These are phyloP conservation scores for Calyptomena viridis DNA, from an alignment of 2,113 vertebrate species.

Conservation along the genomic window DNA sequence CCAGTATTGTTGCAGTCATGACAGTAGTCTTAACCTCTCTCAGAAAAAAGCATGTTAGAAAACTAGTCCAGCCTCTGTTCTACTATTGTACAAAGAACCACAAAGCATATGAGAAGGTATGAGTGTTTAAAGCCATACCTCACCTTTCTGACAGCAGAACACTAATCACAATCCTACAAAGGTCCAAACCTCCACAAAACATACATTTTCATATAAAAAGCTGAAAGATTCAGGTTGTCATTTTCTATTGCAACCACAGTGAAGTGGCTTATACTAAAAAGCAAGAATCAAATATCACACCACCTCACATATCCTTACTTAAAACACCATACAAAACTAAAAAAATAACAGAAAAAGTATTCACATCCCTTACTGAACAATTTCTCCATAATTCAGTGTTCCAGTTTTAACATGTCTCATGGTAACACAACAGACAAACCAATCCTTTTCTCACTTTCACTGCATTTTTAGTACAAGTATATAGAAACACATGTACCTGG, in stretches of 20 bases:
- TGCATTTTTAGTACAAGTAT: neutral
- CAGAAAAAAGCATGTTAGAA: neutral
- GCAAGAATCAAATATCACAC: neutral
- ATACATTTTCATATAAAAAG: neutral
- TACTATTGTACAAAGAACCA: neutral
- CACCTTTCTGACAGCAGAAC: neutral
- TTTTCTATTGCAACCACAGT: neutral
- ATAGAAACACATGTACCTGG: slow-evolving; percentile 57
- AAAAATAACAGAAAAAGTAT: neutral
- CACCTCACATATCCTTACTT: neutral
- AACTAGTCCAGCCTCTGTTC: neutral
- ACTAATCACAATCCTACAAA: neutral
- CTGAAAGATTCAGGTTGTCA: neutral
- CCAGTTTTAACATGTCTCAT: neutral
- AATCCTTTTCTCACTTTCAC: neutral
- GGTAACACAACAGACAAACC: neutral
- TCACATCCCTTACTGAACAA: neutral
- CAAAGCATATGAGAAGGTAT: neutral
- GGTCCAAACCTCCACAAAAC: neutral
- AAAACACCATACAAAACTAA: neutral
- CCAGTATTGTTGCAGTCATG: neutral
- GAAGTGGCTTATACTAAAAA: neutral
- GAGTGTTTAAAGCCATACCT: neutral
- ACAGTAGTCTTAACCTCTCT: neutral
- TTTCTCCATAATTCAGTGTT: neutral